Evolutionary conservation across 2,797 vertebrate species (phyloP).

Genomic region (Thunnus albacares): DNA sequence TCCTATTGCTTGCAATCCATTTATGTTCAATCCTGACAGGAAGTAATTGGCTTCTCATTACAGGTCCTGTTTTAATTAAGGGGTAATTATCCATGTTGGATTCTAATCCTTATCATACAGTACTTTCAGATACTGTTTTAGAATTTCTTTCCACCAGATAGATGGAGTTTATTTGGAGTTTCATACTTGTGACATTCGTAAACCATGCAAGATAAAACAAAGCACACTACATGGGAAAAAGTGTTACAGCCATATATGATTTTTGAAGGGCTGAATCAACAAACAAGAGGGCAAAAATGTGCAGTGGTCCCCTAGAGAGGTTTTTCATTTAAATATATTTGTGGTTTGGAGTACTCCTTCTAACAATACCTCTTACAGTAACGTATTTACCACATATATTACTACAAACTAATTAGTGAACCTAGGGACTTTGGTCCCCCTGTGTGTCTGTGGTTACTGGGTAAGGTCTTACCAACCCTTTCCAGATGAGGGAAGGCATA

Average conservation of each 20-base stretch:
- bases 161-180: not conserved
- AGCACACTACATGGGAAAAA: not conserved
- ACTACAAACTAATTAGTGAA: not conserved
- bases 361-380: too few relatives aligned
- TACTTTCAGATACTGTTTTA: not conserved
- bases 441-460: not conserved
- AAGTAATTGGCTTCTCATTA: slow-evolving; percentile 27
- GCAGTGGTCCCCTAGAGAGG: not conserved
- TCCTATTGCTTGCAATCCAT: slow-evolving; percentile 20
- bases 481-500: too few relatives aligned
- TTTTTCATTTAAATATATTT: not conserved
- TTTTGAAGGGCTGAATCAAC: not conserved
- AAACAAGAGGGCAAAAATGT: not conserved
- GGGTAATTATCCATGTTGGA: slow-evolving; percentile 16
- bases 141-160: not conserved
- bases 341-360: not conserved
- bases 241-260: not conserved
- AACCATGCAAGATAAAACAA: not conserved
- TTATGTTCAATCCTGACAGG: not conserved
- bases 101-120: slow-evolving; percentile 6
- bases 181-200: not conserved
- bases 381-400: not conserved
- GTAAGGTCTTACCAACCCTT: too few relatives aligned
- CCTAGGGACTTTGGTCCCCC: not conserved
- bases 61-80: slow-evolving; percentile 34